phyloP scores from a whole-genome alignment of 2,797 vertebrate species.

The Crocodylus rhombifer region DNA sequence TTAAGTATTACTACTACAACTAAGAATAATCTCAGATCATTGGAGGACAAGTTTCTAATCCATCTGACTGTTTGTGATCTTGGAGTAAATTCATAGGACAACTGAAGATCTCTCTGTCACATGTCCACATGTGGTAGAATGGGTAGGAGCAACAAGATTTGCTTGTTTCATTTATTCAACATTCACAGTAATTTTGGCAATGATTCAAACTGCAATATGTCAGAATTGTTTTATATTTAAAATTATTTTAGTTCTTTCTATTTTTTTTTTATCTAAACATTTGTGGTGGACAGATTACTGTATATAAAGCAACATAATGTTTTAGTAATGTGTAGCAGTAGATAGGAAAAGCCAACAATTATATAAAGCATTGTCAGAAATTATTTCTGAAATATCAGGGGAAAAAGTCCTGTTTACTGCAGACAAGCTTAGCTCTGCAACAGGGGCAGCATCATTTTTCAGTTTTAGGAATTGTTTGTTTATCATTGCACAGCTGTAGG shows the following conservation, averaged over 20 bases:
- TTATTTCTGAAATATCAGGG: background rate
- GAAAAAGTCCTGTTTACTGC: background rate
- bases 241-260: background rate
- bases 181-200: too few relatives aligned
- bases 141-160: background rate
- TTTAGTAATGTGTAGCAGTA: background rate
- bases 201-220: background rate
- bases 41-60: background rate
- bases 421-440: background rate
- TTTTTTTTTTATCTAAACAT: background rate
- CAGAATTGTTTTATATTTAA: background rate
- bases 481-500: background rate
- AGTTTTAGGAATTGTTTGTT: background rate
- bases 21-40: background rate
- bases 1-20: background rate
- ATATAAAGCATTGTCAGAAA: background rate
- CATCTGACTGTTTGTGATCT: background rate
- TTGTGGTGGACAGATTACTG: background rate
- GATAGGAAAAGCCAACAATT: background rate
- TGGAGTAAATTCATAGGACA: background rate
- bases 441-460: background rate
- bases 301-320: background rate
- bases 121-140: background rate
- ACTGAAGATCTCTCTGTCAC: background rate
- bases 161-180: background rate